Base-by-base conservation (phyloP, 1,140 invertebrate genomes). In the Temnothorax curvispinosus region DNA sequence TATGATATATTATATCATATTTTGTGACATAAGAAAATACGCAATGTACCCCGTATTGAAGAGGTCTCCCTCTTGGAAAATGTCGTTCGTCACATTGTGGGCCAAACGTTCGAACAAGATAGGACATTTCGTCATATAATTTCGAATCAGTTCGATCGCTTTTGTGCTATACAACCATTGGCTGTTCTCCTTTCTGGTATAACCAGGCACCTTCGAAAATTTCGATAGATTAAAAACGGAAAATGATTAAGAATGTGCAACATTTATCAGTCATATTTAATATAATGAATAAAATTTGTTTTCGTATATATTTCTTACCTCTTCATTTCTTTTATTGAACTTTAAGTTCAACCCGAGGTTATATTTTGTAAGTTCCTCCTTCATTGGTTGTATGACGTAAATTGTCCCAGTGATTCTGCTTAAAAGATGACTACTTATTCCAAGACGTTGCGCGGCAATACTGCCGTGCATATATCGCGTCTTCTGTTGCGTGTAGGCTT, bases 341-440 rank as follows among this genome's bases (percentile, higher is more conserved):
- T 99, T 99, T 1, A 99, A 95, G 94, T 99, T 98, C 13, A 99
- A 95, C 0, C 99, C 99, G 44, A 99, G 96, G 93, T 99, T 99
- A 35, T 97, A 93, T 93, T 97, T 97, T n/a, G 94, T 77, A 7
- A 89, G 13, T 18, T 93, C 92, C 3, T 74, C 77, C 2, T 77
- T 60, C 6, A n/a, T 6, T 7, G 84, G 95, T 95, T 0, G 89
- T 7, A 96, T 94, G 15, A 99, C 96, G 85, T 97, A 97, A 64
- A 99, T 96, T 4, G 97, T 96, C 1, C 98, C 98, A 0, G 98
- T 99, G 18, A 99, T 96, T 35, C 98, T 96, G 0, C 98, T 97
- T 67, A 99, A 92, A 69, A 99, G 94, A 86, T 97, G 96, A 0
- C 96, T 93, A 65, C 96, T 96, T 82, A 99, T 97, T 62, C 96